Evolutionary conservation across 1,140 invertebrate genomes (phyloP), one percentile per base, ranked within the genome.

Genomic region (Rhizoglyphus robini): DNA sequence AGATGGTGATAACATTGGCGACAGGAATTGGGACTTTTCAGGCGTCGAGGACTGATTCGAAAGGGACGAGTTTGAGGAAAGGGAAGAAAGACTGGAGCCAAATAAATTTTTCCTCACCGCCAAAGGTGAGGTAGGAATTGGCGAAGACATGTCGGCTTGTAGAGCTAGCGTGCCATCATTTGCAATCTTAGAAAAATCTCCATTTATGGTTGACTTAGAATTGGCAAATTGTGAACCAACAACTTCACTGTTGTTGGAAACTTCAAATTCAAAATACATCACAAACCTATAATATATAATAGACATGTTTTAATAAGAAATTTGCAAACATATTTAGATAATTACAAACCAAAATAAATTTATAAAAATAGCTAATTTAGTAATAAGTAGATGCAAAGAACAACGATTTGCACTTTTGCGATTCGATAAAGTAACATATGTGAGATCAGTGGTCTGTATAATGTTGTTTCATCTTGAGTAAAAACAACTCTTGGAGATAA

Each of bases 211-310:
- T 54, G 51, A 54, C 51, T 54, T 54, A 32, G 51, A 54, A 54
- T 54, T 32, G 8, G 51, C 8, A 8, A 32, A 25, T 27, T 27
- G 31, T 15, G 23, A 32, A 20, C 23, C 51, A 15, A 8, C 51
- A 32, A 15, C 20, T 27, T 54, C 51, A 8, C 31, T 20, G 20
- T 5, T 11, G 36, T 46, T 38, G 29, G 58, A n/a, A 27, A n/a
- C 2, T 60, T 60, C 58, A 60, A 60, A 60, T 60, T 60, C 58
- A 27, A 60, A 60, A 46, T 29, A 60, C 2, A 60, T 60, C 36
- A 8, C 58, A 29, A 32, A 60, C 32, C 29, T 13, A 11, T 18
- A 58, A 58, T 1, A 58, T 23, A 18, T n/a, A 58, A 18, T 15
- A n/a, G n/a, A n/a, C n/a, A n/a, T n/a, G n/a, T n/a, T n/a, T n/a